Base-by-base conservation (phyloP, 2,113 vertebrate species). In the Orientallactaga bullata region DNA sequence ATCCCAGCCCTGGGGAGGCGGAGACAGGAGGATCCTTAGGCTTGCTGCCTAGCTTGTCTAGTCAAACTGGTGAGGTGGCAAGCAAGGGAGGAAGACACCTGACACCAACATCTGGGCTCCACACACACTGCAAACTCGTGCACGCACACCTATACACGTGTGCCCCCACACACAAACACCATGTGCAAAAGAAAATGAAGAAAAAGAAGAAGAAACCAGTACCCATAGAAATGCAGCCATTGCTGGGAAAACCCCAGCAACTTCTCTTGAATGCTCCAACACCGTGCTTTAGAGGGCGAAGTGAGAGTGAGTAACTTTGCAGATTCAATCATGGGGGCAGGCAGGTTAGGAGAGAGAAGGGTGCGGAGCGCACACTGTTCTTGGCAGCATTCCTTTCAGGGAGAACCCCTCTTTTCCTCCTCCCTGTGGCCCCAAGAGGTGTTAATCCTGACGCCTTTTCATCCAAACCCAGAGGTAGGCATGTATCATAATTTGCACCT, bases 271-370 rank as follows among this genome's bases (percentile, higher is more conserved):
- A 77, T 94, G 15, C 37, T 32, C n/a, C 83, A 81, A 84, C 20
- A 37, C 5, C 26, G 78, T 69, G 58, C 42, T 96, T 91, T 77
- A 42, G 72, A 88, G 24, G 21, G 4, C 76, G 61, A 93, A 82
- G n/a, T n/a, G n/a, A n/a, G 35, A 91, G 42, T 83, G 4, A 73
- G 61, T 71, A 63, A 87, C n/a, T 86, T 65, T 42, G 76, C 30
- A 85, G 39, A 51, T 95, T 80, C 74, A 92, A 91, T 95, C 39
- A 15, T 60, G 71, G 71, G 58, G 16, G 60, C 82, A 39, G 30
- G 23, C 42, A 7, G 24, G 15, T 61, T 81, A 16, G 55, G 42
- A 76, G 28, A 58, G n/a, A 87, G 12, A 78, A 60, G 18, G 60
- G 4, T 16, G 35, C 82, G 60, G 18, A n/a, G 30, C 68, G 5